phyloP scores from a whole-genome alignment of 2,797 vertebrate species.

The Nothura maculosa region DNA sequence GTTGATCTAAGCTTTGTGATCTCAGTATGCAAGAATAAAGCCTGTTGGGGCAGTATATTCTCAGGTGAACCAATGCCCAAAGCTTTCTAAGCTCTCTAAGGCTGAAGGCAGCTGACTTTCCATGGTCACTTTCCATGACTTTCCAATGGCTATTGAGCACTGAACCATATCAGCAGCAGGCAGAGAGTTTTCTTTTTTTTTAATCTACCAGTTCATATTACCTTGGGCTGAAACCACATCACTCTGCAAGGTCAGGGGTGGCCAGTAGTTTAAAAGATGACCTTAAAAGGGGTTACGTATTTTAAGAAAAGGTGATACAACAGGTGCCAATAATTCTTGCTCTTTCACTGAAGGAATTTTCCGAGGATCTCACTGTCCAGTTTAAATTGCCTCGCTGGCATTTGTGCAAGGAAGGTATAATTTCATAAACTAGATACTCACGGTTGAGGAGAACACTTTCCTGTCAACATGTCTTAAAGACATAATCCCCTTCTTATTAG shows the following conservation, averaged over 20 bases:
- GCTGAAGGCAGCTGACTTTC: background rate
- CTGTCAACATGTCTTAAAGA: background rate
- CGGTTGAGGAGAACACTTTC: background rate
- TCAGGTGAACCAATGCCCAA: background rate
- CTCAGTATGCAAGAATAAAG: background rate
- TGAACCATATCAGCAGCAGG: background rate
- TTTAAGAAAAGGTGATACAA: slow-evolving; percentile 26
- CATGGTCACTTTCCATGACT: too few relatives aligned
- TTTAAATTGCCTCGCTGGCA: background rate
- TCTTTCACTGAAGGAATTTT: slow-evolving; percentile 5
- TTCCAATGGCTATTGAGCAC: background rate
- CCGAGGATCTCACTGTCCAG: background rate
- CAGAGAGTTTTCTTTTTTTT: background rate
- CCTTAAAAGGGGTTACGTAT: slow-evolving; percentile 31
- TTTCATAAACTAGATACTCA: background rate
- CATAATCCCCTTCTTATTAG: background rate
- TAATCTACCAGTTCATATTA: slow-evolving; percentile 23
- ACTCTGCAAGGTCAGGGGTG: slow-evolving; percentile 23
- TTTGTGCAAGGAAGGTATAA: background rate
- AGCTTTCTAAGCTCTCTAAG: background rate
- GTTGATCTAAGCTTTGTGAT: background rate
- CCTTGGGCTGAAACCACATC: slow-evolving; percentile 22
- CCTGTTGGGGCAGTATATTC: background rate
- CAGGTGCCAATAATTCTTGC: slow-evolving; percentile 31
- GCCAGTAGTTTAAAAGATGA: background rate